phyloP scores from a whole-genome alignment of 1,140 invertebrate species.

The Aplysia californica region DNA sequence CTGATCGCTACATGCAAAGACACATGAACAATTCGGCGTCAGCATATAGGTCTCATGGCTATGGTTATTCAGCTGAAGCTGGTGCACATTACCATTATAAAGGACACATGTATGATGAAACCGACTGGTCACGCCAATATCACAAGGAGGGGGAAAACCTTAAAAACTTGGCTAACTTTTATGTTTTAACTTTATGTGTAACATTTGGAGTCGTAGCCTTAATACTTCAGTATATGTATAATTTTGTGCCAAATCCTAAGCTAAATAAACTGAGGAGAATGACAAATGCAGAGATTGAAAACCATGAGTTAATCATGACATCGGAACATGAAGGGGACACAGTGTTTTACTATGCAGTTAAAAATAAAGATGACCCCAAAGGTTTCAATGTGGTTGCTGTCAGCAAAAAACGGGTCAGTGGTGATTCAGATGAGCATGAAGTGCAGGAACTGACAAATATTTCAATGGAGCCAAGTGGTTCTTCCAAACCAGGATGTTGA shows the following conservation, averaged over 20 bases:
- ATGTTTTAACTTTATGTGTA: background rate
- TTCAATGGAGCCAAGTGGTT: too few relatives aligned
- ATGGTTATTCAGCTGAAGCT: background rate
- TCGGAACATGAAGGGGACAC: background rate
- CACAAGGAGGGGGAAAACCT: background rate
- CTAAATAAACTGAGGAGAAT: background rate
- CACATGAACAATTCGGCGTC: conserved; percentile 2
- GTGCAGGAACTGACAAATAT: too few relatives aligned
- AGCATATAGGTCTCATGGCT: background rate
- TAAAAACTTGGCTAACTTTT: background rate
- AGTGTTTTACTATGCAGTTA: conserved; percentile 14
- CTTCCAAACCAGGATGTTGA: too few relatives aligned
- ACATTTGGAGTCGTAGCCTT: background rate
- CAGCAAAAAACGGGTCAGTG: too few relatives aligned
- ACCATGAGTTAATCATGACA: conserved; percentile 12
- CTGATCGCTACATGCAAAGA: background rate
- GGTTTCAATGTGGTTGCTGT: background rate
- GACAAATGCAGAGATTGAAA: background rate
- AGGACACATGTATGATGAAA: background rate
- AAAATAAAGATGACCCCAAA: background rate
- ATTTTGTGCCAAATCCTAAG: background rate
- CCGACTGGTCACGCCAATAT: background rate
- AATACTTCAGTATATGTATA: background rate
- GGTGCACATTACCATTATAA: background rate
- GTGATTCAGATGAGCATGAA: too few relatives aligned